Conservation (phyloP, 2,888 invertebrate genomes). For the Synergus gifuensis region DNA sequence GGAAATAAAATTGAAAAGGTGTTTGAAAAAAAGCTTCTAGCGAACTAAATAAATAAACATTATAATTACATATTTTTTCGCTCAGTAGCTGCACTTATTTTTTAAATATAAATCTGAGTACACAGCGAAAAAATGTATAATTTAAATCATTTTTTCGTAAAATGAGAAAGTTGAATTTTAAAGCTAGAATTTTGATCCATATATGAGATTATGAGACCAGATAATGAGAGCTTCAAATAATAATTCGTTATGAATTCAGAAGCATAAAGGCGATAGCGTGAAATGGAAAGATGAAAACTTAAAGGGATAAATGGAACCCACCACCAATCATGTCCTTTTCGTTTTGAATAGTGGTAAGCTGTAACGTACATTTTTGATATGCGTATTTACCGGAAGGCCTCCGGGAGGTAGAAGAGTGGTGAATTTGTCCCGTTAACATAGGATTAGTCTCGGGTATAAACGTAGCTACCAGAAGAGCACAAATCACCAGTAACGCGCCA, state of each 20-base stretch:
- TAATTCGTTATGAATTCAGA: background rate
- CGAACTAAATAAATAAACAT: background rate
- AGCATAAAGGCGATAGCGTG: background rate
- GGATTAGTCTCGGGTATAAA: slow-evolving; percentile 87
- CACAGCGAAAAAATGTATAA: too few species aligned
- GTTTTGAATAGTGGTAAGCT: slow-evolving; percentile 73
- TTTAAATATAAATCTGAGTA: too few species aligned
- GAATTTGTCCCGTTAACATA: slow-evolving; percentile 78
- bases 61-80: too few species aligned
- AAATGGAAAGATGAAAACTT: slow-evolving; percentile 14
- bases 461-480: slow-evolving; percentile 94
- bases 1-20: background rate
- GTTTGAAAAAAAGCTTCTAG: background rate
- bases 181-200: too few species aligned
- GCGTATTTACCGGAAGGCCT: slow-evolving; percentile 79
- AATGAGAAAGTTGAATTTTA: too few species aligned
- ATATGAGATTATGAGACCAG: too few species aligned
- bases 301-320: slow-evolving; percentile 63
- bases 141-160: too few species aligned
- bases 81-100: too few species aligned
- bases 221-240: background rate
- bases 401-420: slow-evolving; percentile 83
- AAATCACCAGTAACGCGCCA: slow-evolving; percentile 97
- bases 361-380: slow-evolving; percentile 78
- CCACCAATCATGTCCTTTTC: slow-evolving; percentile 72